Evolutionary conservation across 2,888 invertebrate species (phyloP).

Genomic region (Rotaria magnacalcarata): DNA sequence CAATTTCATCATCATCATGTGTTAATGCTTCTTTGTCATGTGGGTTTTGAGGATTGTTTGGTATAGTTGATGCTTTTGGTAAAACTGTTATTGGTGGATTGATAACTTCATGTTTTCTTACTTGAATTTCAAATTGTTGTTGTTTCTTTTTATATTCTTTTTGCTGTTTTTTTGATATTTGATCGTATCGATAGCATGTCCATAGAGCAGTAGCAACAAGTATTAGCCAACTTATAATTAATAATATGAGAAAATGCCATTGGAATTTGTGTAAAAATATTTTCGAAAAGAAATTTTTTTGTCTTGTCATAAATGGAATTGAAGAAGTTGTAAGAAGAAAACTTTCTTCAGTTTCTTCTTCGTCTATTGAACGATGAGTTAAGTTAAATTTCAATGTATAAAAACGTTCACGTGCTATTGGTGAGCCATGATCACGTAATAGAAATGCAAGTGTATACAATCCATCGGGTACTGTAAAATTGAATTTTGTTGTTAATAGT

Average conservation of each 20-base stretch:
- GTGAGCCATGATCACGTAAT: constrained; percentile 1
- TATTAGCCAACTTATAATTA: not conserved
- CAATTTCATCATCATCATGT: constrained; percentile 16
- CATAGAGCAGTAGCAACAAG: not conserved
- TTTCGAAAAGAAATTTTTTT: not conserved
- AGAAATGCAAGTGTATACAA: not conserved
- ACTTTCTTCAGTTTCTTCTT: not conserved
- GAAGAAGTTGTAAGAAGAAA: not conserved
- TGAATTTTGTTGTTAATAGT: not conserved
- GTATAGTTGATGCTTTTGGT: not conserved
- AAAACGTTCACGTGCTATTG: not conserved
- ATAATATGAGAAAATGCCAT: not conserved
- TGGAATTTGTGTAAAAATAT: not conserved
- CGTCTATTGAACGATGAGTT: not conserved
- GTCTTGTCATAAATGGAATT: not conserved
- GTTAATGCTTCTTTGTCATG: not conserved
- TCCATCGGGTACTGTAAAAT: not conserved
- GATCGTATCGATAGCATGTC: constrained; percentile 13
- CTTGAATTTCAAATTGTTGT: constrained; percentile 2
- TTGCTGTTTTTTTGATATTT: too few relatives aligned
- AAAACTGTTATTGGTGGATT: not conserved
- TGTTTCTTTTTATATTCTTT: not conserved
- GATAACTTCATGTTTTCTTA: constrained; percentile 3
- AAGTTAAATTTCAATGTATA: constrained; percentile 4
- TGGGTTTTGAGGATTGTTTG: not conserved